Base-by-base conservation (phyloP, 2,888 invertebrate genomes). In the Nemotelus nigrinus region DNA sequence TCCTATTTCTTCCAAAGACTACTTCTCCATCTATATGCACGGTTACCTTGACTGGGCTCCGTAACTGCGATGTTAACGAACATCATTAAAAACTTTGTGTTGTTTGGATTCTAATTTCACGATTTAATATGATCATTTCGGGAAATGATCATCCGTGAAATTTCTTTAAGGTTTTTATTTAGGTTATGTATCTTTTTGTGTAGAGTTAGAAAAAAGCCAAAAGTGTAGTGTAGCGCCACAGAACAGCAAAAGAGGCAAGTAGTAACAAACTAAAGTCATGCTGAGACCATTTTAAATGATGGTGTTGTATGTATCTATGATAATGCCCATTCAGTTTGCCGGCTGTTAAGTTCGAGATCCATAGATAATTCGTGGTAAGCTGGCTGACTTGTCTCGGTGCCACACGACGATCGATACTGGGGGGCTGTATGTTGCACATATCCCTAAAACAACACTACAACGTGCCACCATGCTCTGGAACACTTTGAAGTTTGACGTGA, bases 51-150 rank as follows among this genome's bases (percentile, higher is more conserved):
- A 53, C 10, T 8, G 7, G 6, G 7, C 25, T 25, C 57, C 57
- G 25, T 57, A 3, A 25, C 6, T 8, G 53, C 2, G 25, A 57
- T 8, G 10, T 8, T 57, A 25, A 57, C 25, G 57, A 7, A 25
- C n/a, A 7, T 57, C 57, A 57, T 57, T 57, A 57, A 57, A 57
- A 7, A 4, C 3, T 57, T 4, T 57, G 10, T 3, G 57, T 10
- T 25, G 57, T 57, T 57, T 57, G 10, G 53, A 10, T 10, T 53
- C 10, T 53, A 57, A 25, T 57, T 57, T 57, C 57, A 57, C 57
- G 57, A 57, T 57, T 57, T 57, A 3, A 3, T 57, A 57, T 57
- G 10, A 53, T 53, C 53, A 53, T 53, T 53, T 53, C 53, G 53
- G 53, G 4, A 57, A 57, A 57, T 6, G 57, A 57, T 57, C 8